Base-by-base conservation (phyloP, 1,140 invertebrate genomes). In the Diplogasteroides magnus region DNA sequence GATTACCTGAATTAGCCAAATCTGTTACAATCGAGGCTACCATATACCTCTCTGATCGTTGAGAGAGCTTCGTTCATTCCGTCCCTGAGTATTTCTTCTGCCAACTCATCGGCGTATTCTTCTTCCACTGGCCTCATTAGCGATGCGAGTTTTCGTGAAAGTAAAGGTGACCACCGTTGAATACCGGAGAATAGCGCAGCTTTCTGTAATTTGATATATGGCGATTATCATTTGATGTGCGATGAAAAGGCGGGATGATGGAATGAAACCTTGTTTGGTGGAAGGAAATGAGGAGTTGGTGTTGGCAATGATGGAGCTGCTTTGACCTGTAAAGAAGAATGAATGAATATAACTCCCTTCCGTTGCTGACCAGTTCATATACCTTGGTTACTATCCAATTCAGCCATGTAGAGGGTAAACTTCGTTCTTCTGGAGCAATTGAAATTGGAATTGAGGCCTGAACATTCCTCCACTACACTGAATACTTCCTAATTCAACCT, bases 101-200 rank as follows among this genome's bases (percentile, higher is more conserved):
- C 37, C 60, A 74, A 48, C 59, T 74, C 73, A 31, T 67, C 66
- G n/a, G 63, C 70, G 2, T 67, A 62, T 37, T 73, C 70, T 55
- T 74, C 73, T 62, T 74, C 73, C 25, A 74, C 65, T 19, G 73
- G 64, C 31, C 63, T 62, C 14, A 74, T 56, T n/a, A 74, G 65
- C 14, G 70, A 68, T 23, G 73, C 69, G 2, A 74, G 61, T n/a
- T 65, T 26, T 63, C 69, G 13, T 32, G 69, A 65, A 11, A 74
- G 57, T 58, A 68, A 67, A n/a, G 73, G 73, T 63, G 70, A 73
- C 69, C 69, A 74, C 56, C 70, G 59, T 25, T 61, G 59, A 27
- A 74, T 73, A 31, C 73, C 73, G 31, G 69, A 73, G 32, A 74
- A 27, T n/a, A 74, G n/a, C 11, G 73, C 32, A 13, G 27, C 48